phyloP scores from a whole-genome alignment of 2,797 vertebrate species.

The Pitangus sulphuratus region DNA sequence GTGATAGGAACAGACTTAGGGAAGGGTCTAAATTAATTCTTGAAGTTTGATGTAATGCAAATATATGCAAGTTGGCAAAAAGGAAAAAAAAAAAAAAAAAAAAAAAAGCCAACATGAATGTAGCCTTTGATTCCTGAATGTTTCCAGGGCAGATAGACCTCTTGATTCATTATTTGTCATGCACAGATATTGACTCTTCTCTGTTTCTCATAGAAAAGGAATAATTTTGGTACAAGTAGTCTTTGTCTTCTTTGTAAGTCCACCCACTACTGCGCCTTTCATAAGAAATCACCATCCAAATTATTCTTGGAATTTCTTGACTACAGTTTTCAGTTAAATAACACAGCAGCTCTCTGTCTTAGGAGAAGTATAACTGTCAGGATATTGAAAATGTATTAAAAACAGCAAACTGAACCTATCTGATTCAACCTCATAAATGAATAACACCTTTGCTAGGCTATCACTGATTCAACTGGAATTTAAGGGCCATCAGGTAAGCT shows the following conservation, averaged over 20 bases:
- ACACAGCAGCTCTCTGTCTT: neutral
- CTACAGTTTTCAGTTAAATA: neutral
- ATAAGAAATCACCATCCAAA: neutral
- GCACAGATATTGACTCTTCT: neutral
- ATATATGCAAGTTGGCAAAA: neutral
- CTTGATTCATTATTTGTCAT: neutral
- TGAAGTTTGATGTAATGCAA: neutral
- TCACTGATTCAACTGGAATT: neutral
- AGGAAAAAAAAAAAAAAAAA: neutral
- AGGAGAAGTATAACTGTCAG: neutral
- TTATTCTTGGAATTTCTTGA: neutral
- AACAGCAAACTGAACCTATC: neutral
- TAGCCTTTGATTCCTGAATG: neutral
- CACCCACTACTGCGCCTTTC: neutral
- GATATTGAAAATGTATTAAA: neutral
- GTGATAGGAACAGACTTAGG: neutral
- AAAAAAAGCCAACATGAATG: neutral
- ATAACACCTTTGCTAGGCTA: neutral
- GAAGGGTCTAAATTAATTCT: neutral
- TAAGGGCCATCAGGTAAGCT: neutral
- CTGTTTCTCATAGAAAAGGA: neutral
- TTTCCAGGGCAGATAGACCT: neutral
- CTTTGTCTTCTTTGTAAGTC: neutral
- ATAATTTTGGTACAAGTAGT: neutral
- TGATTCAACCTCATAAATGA: neutral